Percentiles rank a stretch among this genome's conserved stretches.
These are phyloP conservation scores for Melieria picta DNA, from an alignment of 2,888 invertebrate genomes.

Conservation along the genomic window DNA sequence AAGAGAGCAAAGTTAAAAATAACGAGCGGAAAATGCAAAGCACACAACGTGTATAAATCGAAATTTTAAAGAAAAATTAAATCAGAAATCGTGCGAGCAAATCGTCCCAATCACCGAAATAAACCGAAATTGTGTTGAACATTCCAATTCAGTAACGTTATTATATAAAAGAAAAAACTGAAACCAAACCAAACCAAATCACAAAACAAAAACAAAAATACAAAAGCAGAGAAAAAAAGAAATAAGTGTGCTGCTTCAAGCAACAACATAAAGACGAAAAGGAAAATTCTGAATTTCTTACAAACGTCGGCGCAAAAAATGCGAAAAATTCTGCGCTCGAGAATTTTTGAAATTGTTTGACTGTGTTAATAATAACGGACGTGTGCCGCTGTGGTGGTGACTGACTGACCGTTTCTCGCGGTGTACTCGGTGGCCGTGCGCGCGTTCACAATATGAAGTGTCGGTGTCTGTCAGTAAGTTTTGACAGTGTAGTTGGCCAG, in stretches of 20 bases:
- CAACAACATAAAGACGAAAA: conserved; percentile 8
- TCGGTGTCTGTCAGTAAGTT: not conserved
- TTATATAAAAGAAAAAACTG: conserved; percentile 8
- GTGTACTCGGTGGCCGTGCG: not conserved
- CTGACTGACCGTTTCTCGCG: conserved; percentile 32
- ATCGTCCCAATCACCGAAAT: not conserved
- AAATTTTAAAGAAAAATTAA: conserved; percentile 20
- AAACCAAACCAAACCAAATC: not conserved
- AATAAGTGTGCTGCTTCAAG: not conserved
- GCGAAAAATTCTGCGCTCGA: conserved; percentile 58
- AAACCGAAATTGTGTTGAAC: conserved; percentile 26
- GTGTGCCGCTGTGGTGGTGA: conserved; percentile 40
- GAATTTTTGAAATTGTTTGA: conserved; percentile 57
- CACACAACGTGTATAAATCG: no score
- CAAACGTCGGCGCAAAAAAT: conserved; percentile 53
- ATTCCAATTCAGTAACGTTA: conserved; percentile 29
- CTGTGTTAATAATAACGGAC: conserved; percentile 46
- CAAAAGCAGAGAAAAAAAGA: conserved; percentile 11
- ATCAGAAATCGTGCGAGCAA: not conserved
- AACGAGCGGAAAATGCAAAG: no score
- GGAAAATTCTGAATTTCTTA: conserved; percentile 59
- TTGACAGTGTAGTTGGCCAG: not conserved
- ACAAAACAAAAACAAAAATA: conserved; percentile 8
- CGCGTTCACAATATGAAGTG: no score
- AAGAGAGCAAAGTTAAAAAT: no score